A percentile compares a stretch with the other conserved stretches of the same genome.
Conservation (phyloP, 2,888 invertebrate genomes). For the Cheilosia variabilis region DNA sequence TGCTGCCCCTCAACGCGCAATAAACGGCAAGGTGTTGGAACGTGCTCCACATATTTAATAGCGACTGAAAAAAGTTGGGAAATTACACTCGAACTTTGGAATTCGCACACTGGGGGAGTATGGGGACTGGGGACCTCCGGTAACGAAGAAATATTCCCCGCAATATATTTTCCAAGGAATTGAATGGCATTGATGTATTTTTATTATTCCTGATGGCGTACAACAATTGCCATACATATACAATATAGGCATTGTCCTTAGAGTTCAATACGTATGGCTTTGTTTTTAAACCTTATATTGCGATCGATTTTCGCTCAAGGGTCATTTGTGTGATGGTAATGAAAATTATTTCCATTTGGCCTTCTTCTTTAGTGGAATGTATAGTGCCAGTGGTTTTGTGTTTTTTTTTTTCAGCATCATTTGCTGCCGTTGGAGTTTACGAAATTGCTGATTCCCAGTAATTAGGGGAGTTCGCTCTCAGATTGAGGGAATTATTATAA, state of each 20-base stretch:
- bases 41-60: constrained; percentile 67
- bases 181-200: constrained; percentile 46
- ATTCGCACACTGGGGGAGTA: constrained; percentile 1
- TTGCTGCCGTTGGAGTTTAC: constrained; percentile 26
- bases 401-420: constrained; percentile 13
- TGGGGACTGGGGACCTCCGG: neutral
- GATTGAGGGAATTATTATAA: constrained; percentile 27
- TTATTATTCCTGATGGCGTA: constrained; percentile 20
- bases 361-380: neutral
- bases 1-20: constrained; percentile 54
- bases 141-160: constrained; percentile 41
- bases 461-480: constrained; percentile 8
- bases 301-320: constrained; percentile 42
- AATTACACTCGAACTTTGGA: constrained; percentile 34
- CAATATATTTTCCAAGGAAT: constrained; percentile 33
- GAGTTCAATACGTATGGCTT: neutral
- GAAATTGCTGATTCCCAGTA: neutral
- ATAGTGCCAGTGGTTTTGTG: neutral
- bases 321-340: constrained; percentile 45
- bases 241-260: neutral
- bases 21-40: constrained; percentile 69
- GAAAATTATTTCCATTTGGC: constrained; percentile 33
- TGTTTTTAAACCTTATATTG: neutral
- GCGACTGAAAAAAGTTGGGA: constrained; percentile 46
- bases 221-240: neutral